These are phyloP conservation scores for Caenorhabditis doughertyi DNA, from an alignment of 2,888 invertebrate species.

Conservation along the genomic window DNA sequence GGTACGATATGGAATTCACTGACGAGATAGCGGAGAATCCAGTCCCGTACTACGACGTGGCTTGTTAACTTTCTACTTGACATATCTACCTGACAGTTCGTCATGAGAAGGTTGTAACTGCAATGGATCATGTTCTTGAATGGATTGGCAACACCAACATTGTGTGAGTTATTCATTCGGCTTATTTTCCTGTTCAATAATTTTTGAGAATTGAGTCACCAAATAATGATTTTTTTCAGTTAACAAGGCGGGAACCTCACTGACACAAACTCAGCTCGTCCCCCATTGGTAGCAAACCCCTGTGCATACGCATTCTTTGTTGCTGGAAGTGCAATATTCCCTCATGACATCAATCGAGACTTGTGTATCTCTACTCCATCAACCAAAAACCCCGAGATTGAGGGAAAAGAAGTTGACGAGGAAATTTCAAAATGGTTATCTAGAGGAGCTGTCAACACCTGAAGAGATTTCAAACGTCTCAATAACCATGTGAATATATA, in stretches of 20 bases:
- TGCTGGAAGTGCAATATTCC: conserved; percentile 65
- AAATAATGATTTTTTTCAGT: conserved; percentile 40
- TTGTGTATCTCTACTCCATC: conserved; percentile 68
- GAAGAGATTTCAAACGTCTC: conserved; percentile 40
- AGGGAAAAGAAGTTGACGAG: conserved; percentile 51
- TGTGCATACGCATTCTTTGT: conserved; percentile 73
- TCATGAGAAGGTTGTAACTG: conserved; percentile 60
- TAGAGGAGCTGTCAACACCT: conserved; percentile 42
- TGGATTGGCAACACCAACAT: conserved; percentile 66
- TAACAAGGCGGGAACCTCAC: conserved; percentile 66
- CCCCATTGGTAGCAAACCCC: conserved; percentile 69
- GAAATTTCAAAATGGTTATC: conserved; percentile 26
- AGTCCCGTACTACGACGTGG: conserved; percentile 63
- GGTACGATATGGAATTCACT: conserved; percentile 64
- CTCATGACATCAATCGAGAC: conserved; percentile 72
- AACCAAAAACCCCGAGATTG: conserved; percentile 65
- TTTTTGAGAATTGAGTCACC: neutral
- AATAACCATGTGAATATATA: conserved; percentile 41
- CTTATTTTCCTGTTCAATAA: neutral
- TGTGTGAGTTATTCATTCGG: conserved; percentile 52
- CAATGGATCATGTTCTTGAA: conserved; percentile 64
- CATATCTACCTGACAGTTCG: conserved; percentile 68
- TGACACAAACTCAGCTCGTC: conserved; percentile 61
- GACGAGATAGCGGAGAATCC: conserved; percentile 66
- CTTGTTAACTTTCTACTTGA: conserved; percentile 56